Evolutionary conservation across 2,797 vertebrate species (phyloP).

Genomic region (Gymnopithys bicolor): DNA sequence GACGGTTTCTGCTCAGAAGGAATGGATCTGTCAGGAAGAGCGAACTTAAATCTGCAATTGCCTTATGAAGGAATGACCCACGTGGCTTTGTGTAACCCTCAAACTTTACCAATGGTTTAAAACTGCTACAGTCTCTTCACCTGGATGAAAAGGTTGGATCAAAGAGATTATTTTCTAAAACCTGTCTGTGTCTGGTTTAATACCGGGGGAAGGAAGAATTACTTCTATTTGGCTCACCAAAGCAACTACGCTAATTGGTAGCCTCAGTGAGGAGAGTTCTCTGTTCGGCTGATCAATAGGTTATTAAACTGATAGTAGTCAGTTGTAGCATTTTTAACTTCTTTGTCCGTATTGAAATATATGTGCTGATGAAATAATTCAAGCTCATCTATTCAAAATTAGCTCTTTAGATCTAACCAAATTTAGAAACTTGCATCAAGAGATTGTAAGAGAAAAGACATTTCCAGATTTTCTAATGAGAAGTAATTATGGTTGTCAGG

Average conservation of each 20-base stretch:
- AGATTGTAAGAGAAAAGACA: not conserved
- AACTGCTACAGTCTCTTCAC: not conserved
- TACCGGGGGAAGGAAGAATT: not conserved
- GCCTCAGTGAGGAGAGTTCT: not conserved
- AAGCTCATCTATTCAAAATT: not conserved
- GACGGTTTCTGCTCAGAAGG: not conserved
- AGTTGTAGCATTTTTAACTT: not conserved
- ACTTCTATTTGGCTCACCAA: not conserved
- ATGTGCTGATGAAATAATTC: not conserved
- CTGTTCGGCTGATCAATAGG: not conserved
- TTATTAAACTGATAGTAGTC: not conserved
- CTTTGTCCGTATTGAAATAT: not conserved
- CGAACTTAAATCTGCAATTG: not conserved
- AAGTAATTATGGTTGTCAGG: not conserved
- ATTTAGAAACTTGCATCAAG: not conserved
- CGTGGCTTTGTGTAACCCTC: not conserved
- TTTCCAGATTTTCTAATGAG: not conserved
- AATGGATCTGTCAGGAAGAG: not conserved
- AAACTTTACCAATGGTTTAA: not conserved
- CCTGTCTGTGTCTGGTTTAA: not conserved
- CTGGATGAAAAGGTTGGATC: not conserved
- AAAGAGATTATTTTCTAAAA: not conserved
- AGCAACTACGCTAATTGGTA: not conserved
- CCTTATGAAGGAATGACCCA: not conserved
- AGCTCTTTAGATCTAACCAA: not conserved